phyloP scores from a whole-genome alignment of 92 coral and sea anemone species.

The Desmophyllum pertusum region DNA sequence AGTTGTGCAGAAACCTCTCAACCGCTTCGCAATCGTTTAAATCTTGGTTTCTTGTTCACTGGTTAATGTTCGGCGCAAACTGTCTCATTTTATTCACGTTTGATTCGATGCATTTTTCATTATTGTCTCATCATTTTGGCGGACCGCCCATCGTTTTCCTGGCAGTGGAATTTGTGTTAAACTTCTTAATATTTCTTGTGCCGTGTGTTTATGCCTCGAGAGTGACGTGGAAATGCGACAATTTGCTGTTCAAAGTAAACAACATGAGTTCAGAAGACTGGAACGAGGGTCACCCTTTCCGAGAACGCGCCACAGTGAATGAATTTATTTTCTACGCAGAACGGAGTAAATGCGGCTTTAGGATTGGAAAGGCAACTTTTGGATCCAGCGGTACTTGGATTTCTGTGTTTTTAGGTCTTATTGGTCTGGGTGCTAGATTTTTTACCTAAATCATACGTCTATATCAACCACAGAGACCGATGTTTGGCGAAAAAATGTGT shows the following conservation, averaged over 20 bases:
- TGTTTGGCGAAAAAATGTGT: too few relatives aligned
- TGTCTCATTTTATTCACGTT: constrained; percentile 21
- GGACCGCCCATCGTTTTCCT: constrained; percentile 11
- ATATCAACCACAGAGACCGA: too few relatives aligned
- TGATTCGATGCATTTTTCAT: constrained; percentile 9
- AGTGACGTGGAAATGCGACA: constrained; percentile 39
- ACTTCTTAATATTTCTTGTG: constrained; percentile 3
- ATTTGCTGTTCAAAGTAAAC: constrained; percentile 11
- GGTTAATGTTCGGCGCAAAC: constrained; percentile 25
- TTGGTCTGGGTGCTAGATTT: constrained; percentile 10
- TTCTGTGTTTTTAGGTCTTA: constrained; percentile 9
- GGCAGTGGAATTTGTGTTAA: neutral
- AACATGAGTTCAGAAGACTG: constrained; percentile 19
- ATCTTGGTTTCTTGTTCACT: constrained; percentile 23
- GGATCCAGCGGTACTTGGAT: constrained; percentile 40
- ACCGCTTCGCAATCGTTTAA: constrained; percentile 7
- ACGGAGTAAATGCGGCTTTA: constrained; percentile 26
- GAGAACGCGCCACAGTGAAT: constrained; percentile 9
- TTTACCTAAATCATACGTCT: constrained; percentile 6
- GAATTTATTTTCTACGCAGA: constrained; percentile 27
- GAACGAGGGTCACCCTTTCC: constrained; percentile 28
- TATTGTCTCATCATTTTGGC: constrained; percentile 3
- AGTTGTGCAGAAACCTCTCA: neutral
- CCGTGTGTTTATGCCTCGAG: constrained; percentile 25
- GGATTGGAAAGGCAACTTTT: constrained; percentile 14